A percentile compares a stretch with the other conserved stretches of the same genome.
phyloP scores from a whole-genome alignment of 2,113 vertebrate genomes.

The Micronycteris hirsuta region DNA sequence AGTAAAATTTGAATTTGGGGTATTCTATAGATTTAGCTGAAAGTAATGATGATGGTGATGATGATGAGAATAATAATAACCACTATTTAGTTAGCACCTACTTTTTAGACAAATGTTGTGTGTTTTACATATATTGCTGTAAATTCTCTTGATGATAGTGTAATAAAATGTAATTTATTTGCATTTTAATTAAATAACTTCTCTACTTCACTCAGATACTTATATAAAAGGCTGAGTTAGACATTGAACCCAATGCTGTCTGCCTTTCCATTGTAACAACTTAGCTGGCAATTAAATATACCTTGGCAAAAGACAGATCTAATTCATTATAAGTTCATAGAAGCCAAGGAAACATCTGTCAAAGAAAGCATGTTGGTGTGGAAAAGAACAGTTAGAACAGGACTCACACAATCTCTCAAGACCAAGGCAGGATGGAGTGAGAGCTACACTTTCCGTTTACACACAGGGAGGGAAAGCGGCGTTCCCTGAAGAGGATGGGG shows the following conservation, averaged over 20 bases:
- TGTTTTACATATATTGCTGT: not conserved
- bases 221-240: not conserved
- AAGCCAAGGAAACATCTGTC: not conserved
- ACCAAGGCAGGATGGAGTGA: not conserved
- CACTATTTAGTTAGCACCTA: not conserved
- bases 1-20: not conserved
- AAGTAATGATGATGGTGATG: not conserved
- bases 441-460: not conserved
- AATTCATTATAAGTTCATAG: not conserved
- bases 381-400: not conserved
- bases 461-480: not conserved
- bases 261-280: not conserved
- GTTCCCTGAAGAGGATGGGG: not conserved
- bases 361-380: not conserved
- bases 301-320: not conserved
- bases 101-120: not conserved
- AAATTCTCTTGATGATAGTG: not conserved
- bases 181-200: constrained; percentile 14
- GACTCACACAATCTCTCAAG: not conserved
- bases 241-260: not conserved
- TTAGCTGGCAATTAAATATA: not conserved
- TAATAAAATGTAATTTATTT: constrained; percentile 2
- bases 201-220: not conserved
- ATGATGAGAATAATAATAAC: not conserved
- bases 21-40: not conserved